These are phyloP conservation scores for Panthera tigris DNA, from an alignment of 2,113 vertebrate genomes.

Conservation along the genomic window DNA sequence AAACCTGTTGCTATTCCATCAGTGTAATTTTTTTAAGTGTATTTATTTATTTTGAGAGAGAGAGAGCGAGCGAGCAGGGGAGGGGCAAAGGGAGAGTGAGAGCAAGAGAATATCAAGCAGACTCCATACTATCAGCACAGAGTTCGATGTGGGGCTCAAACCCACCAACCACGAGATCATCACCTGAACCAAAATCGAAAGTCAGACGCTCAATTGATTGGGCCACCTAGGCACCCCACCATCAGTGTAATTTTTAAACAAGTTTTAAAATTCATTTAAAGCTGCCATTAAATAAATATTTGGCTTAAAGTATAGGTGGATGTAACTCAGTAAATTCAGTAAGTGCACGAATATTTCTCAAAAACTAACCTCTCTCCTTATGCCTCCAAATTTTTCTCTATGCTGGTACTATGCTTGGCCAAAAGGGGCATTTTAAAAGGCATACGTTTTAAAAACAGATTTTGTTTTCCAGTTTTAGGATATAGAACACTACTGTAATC, in stretches of 20 bases:
- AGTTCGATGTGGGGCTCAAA: too few relatives aligned
- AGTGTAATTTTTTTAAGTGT: background rate
- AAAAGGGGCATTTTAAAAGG: background rate
- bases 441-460: slow-evolving; percentile 4
- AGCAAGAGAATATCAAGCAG: too few relatives aligned
- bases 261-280: slow-evolving; percentile 25
- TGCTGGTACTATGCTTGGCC: background rate
- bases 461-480: background rate
- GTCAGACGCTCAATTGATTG: background rate
- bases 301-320: background rate
- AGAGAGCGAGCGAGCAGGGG: too few relatives aligned
- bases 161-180: too few relatives aligned
- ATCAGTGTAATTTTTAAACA: slow-evolving; percentile 35
- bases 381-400: background rate
- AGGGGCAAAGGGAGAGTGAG: too few relatives aligned
- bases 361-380: background rate
- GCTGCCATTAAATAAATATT: slow-evolving; percentile 27
- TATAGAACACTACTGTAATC: background rate
- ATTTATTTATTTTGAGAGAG: too few relatives aligned
- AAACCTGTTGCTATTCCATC: background rate
- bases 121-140: too few relatives aligned
- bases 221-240: too few relatives aligned
- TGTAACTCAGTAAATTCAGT: slow-evolving; percentile 26
- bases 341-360: slow-evolving; percentile 23
- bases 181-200: too few relatives aligned